Conservation (phyloP, 2,797 vertebrate genomes). For the Leptatherina wallacei region DNA sequence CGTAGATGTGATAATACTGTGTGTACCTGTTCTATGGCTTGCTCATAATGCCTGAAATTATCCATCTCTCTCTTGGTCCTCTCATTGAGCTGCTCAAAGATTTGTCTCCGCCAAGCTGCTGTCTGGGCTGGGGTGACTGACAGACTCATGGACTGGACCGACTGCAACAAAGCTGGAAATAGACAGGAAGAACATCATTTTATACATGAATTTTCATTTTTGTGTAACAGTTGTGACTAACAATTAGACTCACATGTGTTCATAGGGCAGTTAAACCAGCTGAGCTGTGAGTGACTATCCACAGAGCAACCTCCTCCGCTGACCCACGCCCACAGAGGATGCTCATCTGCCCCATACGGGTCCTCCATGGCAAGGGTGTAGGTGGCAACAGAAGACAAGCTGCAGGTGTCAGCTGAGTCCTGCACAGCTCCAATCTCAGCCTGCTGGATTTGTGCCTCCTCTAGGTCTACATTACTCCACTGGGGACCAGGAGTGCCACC, state of each 20-base stretch:
- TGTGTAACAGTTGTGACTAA: not conserved
- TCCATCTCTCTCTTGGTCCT: slow-evolving; percentile 93
- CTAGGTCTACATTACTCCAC: slow-evolving; percentile 95
- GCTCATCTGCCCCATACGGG: slow-evolving; percentile 84
- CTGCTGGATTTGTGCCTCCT: slow-evolving; percentile 83
- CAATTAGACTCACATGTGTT: slow-evolving; percentile 80
- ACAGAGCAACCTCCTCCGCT: slow-evolving; percentile 91
- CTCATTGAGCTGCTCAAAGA: slow-evolving; percentile 94
- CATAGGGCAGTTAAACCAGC: slow-evolving; percentile 87
- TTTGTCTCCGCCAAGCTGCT: slow-evolving; percentile 92
- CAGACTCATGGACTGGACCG: slow-evolving; percentile 87
- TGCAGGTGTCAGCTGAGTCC: slow-evolving; percentile 81
- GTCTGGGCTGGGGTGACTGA: slow-evolving; percentile 91
- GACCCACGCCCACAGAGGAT: slow-evolving; percentile 94
- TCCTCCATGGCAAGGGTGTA: slow-evolving; percentile 88
- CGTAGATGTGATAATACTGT: not conserved
- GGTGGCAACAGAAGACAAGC: slow-evolving; percentile 87
- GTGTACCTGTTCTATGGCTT: slow-evolving; percentile 93
- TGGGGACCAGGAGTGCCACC: slow-evolving; percentile 74
- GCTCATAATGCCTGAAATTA: slow-evolving; percentile 93
- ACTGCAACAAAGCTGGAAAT: slow-evolving; percentile 84
- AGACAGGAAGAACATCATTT: not conserved
- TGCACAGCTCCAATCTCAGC: slow-evolving; percentile 45
- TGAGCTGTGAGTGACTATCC: slow-evolving; percentile 86
- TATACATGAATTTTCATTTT: not conserved